A percentile compares a stretch with the other conserved stretches of the same genome.
phyloP scores from a whole-genome alignment of 2,888 invertebrate genomes.

The Eupelmus urozonus region DNA sequence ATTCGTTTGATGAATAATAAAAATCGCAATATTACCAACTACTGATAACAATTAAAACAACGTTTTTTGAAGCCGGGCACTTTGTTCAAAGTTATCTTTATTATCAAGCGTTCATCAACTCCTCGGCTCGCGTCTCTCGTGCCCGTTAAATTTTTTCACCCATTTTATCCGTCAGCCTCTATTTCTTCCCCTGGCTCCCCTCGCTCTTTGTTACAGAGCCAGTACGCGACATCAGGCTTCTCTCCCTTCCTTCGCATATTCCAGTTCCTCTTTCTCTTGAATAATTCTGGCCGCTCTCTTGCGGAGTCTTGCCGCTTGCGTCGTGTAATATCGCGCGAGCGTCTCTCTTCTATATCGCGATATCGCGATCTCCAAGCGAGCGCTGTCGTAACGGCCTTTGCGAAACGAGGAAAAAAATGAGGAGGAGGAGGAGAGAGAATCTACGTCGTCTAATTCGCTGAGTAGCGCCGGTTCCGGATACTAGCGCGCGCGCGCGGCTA shows the following conservation, averaged over 20 bases:
- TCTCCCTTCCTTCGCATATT: background rate
- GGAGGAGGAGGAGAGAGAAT: background rate
- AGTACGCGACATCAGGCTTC: conserved; percentile 6
- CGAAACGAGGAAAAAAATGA: background rate
- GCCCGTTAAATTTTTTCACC: background rate
- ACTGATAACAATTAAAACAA: no score
- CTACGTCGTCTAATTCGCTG: no score
- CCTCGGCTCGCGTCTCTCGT: background rate
- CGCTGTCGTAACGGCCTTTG: conserved; percentile 24
- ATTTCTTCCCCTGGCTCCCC: background rate
- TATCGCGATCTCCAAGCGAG: conserved; percentile 23
- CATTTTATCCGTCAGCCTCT: no score
- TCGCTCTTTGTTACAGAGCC: background rate
- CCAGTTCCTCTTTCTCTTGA: background rate
- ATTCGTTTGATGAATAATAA: no score
- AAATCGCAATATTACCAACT: no score
- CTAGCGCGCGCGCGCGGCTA: no score
- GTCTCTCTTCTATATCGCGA: background rate
- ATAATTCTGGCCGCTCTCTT: conserved; percentile 9
- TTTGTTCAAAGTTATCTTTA: no score
- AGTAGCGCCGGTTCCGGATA: no score
- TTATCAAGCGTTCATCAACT: no score
- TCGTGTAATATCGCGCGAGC: conserved; percentile 3
- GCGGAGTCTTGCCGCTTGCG: no score
- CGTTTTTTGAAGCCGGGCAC: no score